Evolutionary conservation across 1,140 invertebrate genomes (phyloP).

Genomic region (Macrosteles quadrilineatus): DNA sequence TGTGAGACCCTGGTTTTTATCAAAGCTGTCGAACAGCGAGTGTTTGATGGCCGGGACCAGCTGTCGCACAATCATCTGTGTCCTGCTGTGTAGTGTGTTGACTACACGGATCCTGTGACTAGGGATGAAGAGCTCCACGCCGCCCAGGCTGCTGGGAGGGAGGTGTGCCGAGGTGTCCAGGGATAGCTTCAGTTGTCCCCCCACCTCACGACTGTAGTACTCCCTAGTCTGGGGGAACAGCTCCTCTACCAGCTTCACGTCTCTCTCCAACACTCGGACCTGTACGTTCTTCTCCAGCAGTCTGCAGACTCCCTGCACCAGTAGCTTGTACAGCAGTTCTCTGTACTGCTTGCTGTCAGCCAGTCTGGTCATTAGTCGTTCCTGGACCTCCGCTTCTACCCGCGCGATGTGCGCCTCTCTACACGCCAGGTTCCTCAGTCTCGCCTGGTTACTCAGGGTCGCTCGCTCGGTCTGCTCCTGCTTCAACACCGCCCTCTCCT

Average conservation of each 20-base stretch:
- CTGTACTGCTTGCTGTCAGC: background rate
- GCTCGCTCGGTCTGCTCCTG: background rate
- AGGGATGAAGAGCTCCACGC: background rate
- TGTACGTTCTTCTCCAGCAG: background rate
- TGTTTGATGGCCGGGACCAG: background rate
- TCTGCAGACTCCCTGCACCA: background rate
- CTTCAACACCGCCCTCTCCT: background rate
- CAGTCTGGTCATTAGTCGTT: background rate
- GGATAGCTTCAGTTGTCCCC: too few species aligned
- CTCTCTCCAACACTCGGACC: background rate
- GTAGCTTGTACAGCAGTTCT: background rate
- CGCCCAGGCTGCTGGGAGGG: background rate
- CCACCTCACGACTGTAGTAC: too few species aligned
- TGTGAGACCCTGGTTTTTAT: too few species aligned
- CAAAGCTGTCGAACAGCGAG: background rate
- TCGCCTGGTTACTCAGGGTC: background rate
- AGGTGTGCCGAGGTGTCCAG: background rate
- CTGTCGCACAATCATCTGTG: constrained; percentile 3
- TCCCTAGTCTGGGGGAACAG: background rate
- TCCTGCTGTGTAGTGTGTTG: background rate
- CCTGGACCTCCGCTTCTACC: constrained; percentile 9
- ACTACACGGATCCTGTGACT: background rate
- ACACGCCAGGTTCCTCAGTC: background rate
- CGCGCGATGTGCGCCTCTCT: constrained; percentile 9
- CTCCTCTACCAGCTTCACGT: background rate